Evolutionary conservation across 1,140 invertebrate species (phyloP).

Genomic region (Rhyacophila brunnea): DNA sequence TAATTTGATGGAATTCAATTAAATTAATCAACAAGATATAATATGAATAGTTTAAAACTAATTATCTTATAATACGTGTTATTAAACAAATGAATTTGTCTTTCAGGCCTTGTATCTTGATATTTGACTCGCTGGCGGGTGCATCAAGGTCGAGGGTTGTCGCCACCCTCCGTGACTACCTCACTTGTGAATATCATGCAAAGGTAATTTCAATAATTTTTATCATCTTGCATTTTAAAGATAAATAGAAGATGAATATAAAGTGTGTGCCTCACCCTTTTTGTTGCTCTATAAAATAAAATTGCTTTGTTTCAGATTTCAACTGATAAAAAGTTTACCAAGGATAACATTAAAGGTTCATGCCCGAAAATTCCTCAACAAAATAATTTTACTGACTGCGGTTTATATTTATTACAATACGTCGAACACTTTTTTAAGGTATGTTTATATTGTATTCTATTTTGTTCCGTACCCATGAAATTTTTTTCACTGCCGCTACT

Average conservation of each 20-base stretch:
- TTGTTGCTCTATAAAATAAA: too few relatives aligned
- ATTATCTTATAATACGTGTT: too few relatives aligned
- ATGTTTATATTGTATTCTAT: too few relatives aligned
- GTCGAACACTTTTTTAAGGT: conserved; percentile 92
- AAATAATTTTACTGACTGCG: conserved; percentile 96
- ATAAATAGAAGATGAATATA: too few relatives aligned
- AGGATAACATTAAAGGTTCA: conserved; percentile 78
- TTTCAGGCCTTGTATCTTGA: conserved; percentile 83
- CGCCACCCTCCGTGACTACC: conserved; percentile 83
- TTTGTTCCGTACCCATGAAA: too few relatives aligned
- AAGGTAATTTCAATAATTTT: conserved; percentile 59
- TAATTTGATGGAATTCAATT: conserved; percentile 1
- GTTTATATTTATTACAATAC: conserved; percentile 92
- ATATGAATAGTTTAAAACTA: too few relatives aligned
- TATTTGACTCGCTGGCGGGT: conserved; percentile 90
- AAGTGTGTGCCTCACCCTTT: background rate
- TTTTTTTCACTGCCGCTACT: too few relatives aligned
- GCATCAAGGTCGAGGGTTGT: conserved; percentile 78
- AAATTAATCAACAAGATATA: background rate
- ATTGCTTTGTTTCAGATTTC: conserved; percentile 43
- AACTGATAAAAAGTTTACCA: conserved; percentile 66
- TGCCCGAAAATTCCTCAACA: conserved; percentile 92
- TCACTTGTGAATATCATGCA: conserved; percentile 84
- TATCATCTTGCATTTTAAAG: too few relatives aligned
- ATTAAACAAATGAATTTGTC: conserved; percentile 20